Base-by-base conservation (phyloP, 2,888 invertebrate genomes). In the Heteropelma amictum region DNA sequence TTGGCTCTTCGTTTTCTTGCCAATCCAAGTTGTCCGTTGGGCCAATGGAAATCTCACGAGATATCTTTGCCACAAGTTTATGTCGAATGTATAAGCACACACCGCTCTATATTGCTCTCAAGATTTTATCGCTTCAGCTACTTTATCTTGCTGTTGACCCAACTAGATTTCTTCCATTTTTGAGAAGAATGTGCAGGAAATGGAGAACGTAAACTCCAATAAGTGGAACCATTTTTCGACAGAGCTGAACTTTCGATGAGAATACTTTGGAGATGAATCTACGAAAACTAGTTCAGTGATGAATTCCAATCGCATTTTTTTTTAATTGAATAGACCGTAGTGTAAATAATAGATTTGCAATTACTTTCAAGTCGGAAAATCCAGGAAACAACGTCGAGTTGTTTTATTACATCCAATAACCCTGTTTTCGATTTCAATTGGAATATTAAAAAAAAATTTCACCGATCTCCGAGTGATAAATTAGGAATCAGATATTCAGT, bases 1-100 rank as follows among this genome's bases (percentile, higher is more conserved):
- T 76, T 80, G 76, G 71, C 78, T 73, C 61, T 76, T 72, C 40
- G 68, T 71, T 72, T 76, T 64, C 76, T 73, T 73, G 73, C 70
- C 72, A 70, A 72, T 78, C 70, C 77, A 61, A 67, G 73, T 35
- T 45, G 56, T 71, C 71, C 67, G 56, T 63, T 23, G 61, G 63
- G 40, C 72, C 40, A 56, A n/a, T 49, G 53, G 28, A 51, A 68
- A 38, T 63, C 75, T 76, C 68, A 26, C 51, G 75, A 71, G 75
- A 76, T n/a, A n/a, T 67, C 38, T 14, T 35, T 56, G 49, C 68
- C 49, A 68, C 60, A 42, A 67, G 75, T 51, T 58, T 68, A 71
- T 63, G 56, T 76, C 63, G 75, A n/a, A 72, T 58, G 28, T 64
- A 64, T 40, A 64, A 49, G 12, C 35, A 49, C 38, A 1, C 1